Percentiles rank a stretch among this genome's conserved stretches.
These are phyloP conservation scores for Drosophila pallidifrons DNA, from an alignment of 1,140 invertebrate genomes.

Conservation along the genomic window DNA sequence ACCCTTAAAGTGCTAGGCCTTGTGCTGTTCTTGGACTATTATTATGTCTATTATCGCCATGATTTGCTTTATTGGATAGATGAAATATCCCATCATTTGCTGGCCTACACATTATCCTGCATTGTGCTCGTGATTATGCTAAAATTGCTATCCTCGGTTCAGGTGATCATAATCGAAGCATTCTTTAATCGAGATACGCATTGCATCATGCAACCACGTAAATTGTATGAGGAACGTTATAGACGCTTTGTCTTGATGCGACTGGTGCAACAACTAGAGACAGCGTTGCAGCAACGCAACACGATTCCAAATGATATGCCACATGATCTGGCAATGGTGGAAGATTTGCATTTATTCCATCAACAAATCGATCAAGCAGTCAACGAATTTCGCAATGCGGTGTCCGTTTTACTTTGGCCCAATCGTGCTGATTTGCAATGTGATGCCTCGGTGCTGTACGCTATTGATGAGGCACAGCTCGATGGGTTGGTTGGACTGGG, in stretches of 20 bases:
- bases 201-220: constrained; percentile 35
- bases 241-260: constrained; percentile 65
- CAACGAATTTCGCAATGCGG: constrained; percentile 56
- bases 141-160: constrained; percentile 49
- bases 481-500: constrained; percentile 26
- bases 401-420: constrained; percentile 56
- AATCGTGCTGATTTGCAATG: constrained; percentile 49
- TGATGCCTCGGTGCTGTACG: constrained; percentile 56
- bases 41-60: constrained; percentile 35
- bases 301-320: background rate
- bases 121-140: constrained; percentile 37
- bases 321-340: constrained; percentile 16
- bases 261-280: constrained; percentile 58
- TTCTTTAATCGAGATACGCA: constrained; percentile 31
- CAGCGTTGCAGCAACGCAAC: constrained; percentile 34
- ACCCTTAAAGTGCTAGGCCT: constrained; percentile 46
- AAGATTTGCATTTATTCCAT: constrained; percentile 31
- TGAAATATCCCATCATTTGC: constrained; percentile 19
- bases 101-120: constrained; percentile 43
- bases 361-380: constrained; percentile 55
- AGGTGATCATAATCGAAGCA: constrained; percentile 9
- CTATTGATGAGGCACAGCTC: constrained; percentile 54
- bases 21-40: constrained; percentile 47
- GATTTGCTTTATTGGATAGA: constrained; percentile 60
- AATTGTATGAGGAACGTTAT: constrained; percentile 56